Evolutionary conservation across 2,797 vertebrate species (phyloP).

Genomic region (Passerculus sandwichensis): DNA sequence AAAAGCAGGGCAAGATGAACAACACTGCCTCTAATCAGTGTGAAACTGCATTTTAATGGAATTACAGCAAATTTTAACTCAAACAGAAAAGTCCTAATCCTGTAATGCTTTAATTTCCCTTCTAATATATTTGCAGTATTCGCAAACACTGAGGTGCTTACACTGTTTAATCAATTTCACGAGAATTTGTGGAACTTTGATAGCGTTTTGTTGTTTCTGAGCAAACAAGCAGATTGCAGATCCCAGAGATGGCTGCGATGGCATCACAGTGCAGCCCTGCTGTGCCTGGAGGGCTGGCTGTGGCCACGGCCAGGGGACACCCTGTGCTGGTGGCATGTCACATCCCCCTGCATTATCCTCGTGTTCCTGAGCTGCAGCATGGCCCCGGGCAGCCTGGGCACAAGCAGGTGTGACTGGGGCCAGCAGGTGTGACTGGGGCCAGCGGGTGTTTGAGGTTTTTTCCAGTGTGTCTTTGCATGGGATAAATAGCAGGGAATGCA

Average conservation of each 20-base stretch:
- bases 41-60: slow-evolving; percentile 61
- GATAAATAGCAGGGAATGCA: neutral
- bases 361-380: no score
- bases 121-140: slow-evolving; percentile 41
- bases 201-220: no score
- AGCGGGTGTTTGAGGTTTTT: neutral
- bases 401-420: no score
- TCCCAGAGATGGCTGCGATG: no score
- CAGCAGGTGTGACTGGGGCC: no score
- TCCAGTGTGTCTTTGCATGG: neutral
- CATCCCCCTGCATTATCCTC: no score
- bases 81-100: slow-evolving; percentile 34
- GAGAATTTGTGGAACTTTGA: neutral
- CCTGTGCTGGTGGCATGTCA: no score
- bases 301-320: no score
- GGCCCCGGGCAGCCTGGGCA: no score
- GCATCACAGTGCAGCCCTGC: no score
- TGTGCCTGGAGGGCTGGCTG: no score
- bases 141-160: neutral
- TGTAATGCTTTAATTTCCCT: slow-evolving; percentile 50
- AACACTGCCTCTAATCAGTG: neutral
- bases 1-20: slow-evolving; percentile 14
- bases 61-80: neutral
- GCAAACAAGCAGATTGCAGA: no score
- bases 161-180: slow-evolving; percentile 32